Percentiles rank a stretch among this genome's conserved stretches.
phyloP scores from a whole-genome alignment of 2,888 invertebrate species.

The Drosophila vallismaia region DNA sequence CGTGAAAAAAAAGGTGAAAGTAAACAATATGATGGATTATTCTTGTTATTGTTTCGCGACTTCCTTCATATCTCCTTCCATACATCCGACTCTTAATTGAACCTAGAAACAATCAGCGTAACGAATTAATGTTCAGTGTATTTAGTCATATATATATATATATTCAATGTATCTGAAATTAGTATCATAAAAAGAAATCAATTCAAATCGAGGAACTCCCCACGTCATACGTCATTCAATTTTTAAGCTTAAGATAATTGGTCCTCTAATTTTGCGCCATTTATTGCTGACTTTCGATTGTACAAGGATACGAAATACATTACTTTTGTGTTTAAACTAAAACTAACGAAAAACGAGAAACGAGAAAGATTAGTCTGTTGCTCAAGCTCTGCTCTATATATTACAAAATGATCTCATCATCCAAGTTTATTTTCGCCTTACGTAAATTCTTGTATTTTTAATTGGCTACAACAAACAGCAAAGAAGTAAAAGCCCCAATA shows the following conservation, averaged over 20 bases:
- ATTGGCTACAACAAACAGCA: slow-evolving; percentile 48
- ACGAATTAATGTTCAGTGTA: slow-evolving; percentile 33
- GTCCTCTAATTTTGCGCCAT: slow-evolving; percentile 51
- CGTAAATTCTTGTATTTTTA: slow-evolving; percentile 52
- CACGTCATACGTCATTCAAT: slow-evolving; percentile 8
- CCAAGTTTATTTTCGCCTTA: slow-evolving; percentile 84
- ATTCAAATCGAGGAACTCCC: slow-evolving; percentile 20
- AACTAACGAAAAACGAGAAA: too few relatives aligned
- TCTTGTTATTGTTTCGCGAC: slow-evolving; percentile 65
- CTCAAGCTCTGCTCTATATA: slow-evolving; percentile 67
- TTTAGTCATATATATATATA: slow-evolving; percentile 16
- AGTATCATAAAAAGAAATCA: slow-evolving; percentile 1
- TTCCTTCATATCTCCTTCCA: slow-evolving; percentile 10
- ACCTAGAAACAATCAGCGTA: slow-evolving; percentile 35
- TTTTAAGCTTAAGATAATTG: slow-evolving; percentile 57
- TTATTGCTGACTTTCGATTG: slow-evolving; percentile 72
- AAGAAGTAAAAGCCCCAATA: slow-evolving; percentile 36
- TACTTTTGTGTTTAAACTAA: too few relatives aligned
- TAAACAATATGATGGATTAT: slow-evolving; percentile 79
- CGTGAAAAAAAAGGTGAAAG: slow-evolving; percentile 78
- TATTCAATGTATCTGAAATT: slow-evolving; percentile 37
- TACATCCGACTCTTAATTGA: slow-evolving; percentile 6
- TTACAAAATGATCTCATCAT: slow-evolving; percentile 84
- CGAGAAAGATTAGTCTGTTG: slow-evolving; percentile 47
- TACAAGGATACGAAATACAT: not conserved